Conservation (phyloP, 2,797 vertebrate genomes). For the Uromys caudimaculatus region DNA sequence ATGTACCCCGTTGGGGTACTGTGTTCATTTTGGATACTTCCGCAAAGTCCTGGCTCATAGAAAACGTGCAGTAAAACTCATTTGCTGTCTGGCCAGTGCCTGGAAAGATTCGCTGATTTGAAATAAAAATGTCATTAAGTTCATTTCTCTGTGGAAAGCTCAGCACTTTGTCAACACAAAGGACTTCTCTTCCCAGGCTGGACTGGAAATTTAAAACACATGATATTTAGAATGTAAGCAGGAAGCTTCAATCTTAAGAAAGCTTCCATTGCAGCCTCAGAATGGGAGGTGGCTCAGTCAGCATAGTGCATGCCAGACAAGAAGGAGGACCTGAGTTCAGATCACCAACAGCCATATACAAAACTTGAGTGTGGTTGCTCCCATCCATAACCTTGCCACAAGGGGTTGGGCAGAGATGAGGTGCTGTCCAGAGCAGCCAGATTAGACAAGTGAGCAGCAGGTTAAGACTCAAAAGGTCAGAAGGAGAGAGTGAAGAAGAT, state of each 20-base stretch:
- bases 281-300: neutral
- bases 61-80: neutral
- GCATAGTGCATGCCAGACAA: neutral
- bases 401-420: neutral
- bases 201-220: conserved; percentile 52
- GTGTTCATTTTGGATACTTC: neutral
- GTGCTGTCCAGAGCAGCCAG: neutral
- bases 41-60: neutral
- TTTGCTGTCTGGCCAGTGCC: neutral
- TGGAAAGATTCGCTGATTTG: neutral
- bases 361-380: neutral
- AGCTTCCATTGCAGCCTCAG: neutral
- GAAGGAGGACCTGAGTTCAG: neutral
- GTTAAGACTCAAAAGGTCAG: neutral
- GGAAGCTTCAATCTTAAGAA: neutral
- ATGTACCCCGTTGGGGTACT: neutral
- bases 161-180: conserved; percentile 44
- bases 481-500: neutral
- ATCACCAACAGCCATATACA: neutral
- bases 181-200: neutral
- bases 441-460: neutral
- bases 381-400: neutral
- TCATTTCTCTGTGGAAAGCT: conserved; percentile 23
- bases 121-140: conserved; percentile 40
- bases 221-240: neutral